phyloP scores from a whole-genome alignment of 2,113 vertebrate species.

The Epinephelus fuscoguttatus region DNA sequence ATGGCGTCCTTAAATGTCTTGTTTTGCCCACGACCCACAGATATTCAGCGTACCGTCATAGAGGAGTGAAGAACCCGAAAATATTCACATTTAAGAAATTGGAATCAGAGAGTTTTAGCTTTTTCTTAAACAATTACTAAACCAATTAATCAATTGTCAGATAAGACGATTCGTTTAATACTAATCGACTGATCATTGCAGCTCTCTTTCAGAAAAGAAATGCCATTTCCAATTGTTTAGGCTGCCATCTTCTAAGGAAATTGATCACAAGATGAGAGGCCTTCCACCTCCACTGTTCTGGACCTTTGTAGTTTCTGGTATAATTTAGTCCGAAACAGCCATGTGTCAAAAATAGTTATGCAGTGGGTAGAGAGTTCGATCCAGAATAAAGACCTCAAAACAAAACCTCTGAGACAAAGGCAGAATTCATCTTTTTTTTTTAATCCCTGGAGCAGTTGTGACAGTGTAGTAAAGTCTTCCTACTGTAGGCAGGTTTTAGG shows the following conservation, averaged over 20 bases:
- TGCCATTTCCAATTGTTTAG: neutral
- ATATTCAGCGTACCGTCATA: too few relatives aligned
- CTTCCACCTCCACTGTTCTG: neutral
- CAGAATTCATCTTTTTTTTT: neutral
- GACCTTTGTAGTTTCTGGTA: neutral
- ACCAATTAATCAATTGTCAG: too few relatives aligned
- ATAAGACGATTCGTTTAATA: too few relatives aligned
- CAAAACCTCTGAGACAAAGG: neutral
- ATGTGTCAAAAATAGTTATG: neutral
- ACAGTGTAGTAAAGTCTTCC: slow-evolving; percentile 18
- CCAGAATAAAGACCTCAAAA: slow-evolving; percentile 8
- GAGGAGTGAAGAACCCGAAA: too few relatives aligned
- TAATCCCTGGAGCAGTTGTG: slow-evolving; percentile 6
- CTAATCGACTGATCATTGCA: too few relatives aligned
- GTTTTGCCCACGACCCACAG: too few relatives aligned
- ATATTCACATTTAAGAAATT: too few relatives aligned
- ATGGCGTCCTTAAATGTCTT: too few relatives aligned
- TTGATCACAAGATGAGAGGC: neutral
- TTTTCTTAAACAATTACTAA: too few relatives aligned
- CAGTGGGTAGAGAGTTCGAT: neutral
- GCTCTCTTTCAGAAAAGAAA: neutral
- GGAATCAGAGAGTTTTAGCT: too few relatives aligned
- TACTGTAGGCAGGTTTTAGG: slow-evolving; percentile 19
- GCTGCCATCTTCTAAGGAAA: too few relatives aligned
- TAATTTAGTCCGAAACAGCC: neutral